A percentile compares a stretch with the other conserved stretches of the same genome.
phyloP scores from a whole-genome alignment of 2,113 vertebrate genomes.

The Amblyopsis rosae region DNA sequence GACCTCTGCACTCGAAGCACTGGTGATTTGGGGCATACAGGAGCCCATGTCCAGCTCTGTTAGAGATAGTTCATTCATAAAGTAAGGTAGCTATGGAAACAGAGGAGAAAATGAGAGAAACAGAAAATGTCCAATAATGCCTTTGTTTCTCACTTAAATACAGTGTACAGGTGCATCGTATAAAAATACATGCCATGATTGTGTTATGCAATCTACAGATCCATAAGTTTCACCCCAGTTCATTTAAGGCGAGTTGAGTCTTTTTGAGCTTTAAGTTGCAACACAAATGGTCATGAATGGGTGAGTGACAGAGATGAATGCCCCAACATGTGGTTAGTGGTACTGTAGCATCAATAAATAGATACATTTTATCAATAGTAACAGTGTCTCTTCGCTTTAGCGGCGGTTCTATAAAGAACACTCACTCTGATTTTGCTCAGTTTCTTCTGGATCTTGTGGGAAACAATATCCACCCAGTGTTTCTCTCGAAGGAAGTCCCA shows the following conservation, averaged over 20 bases:
- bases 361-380: too few species aligned
- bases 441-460: constrained; percentile 88
- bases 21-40: constrained; percentile 79
- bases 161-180: too few species aligned
- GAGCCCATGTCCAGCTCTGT: constrained; percentile 88
- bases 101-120: neutral
- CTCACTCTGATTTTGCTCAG: constrained; percentile 88
- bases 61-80: constrained; percentile 87
- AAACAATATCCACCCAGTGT: constrained; percentile 82
- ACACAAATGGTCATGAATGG: too few species aligned
- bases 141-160: neutral
- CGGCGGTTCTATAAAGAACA: neutral
- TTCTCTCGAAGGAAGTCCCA: constrained; percentile 87
- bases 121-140: neutral
- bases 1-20: constrained; percentile 76
- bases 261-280: too few species aligned
- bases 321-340: too few species aligned
- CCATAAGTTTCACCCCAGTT: too few species aligned
- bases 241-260: too few species aligned
- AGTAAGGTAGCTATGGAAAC: constrained; percentile 82
- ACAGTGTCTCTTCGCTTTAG: neutral
- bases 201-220: too few species aligned
- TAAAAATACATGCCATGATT: too few species aligned
- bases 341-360: too few species aligned
- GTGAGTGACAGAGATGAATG: too few species aligned